These are phyloP conservation scores for Candidula unifasciata DNA, from an alignment of 2,888 invertebrate species.

Conservation along the genomic window DNA sequence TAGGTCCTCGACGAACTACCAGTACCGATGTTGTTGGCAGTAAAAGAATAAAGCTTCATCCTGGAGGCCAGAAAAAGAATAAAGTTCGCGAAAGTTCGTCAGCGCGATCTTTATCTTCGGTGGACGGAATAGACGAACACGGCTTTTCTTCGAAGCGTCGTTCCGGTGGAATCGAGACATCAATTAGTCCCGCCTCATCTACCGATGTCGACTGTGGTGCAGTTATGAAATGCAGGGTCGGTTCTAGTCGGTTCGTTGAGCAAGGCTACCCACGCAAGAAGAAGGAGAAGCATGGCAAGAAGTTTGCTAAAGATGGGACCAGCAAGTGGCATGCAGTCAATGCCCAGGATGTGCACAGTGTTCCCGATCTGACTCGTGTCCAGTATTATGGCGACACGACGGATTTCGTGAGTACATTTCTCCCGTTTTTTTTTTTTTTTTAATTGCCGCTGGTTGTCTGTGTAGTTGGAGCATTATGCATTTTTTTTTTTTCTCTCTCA, in stretches of 20 bases:
- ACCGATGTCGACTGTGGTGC: constrained; percentile 31
- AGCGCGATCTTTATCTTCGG: background rate
- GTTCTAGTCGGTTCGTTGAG: background rate
- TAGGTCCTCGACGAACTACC: background rate
- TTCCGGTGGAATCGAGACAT: background rate
- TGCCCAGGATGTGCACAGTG: background rate
- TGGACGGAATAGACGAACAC: background rate
- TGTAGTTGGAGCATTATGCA: no score
- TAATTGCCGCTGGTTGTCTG: background rate
- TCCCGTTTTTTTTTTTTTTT: background rate
- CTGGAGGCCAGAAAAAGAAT: background rate
- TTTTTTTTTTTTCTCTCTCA: no score
- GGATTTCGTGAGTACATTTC: constrained; percentile 33
- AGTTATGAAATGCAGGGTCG: background rate
- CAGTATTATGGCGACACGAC: constrained; percentile 38
- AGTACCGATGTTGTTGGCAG: background rate
- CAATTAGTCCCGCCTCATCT: background rate
- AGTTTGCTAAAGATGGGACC: background rate
- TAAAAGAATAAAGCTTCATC: constrained; percentile 1
- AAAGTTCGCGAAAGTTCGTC: constrained; percentile 21
- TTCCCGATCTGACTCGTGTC: background rate
- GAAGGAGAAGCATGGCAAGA: background rate
- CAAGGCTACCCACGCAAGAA: background rate
- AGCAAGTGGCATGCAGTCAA: background rate
- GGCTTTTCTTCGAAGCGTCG: background rate